phyloP scores from a whole-genome alignment of 2,113 vertebrate species.

The Casuarius casuarius region DNA sequence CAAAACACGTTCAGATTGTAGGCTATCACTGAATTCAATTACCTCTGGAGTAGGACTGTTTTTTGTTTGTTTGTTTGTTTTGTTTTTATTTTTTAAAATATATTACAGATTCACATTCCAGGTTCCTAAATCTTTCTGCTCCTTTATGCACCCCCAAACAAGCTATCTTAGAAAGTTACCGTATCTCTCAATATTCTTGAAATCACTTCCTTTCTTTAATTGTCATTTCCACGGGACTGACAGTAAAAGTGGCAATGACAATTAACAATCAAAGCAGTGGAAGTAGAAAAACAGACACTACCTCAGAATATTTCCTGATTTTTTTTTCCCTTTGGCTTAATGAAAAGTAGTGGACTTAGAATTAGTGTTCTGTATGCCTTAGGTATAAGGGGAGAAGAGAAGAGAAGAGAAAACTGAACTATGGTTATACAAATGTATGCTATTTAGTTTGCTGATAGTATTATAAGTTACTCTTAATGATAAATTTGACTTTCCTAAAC shows the following conservation, averaged over 20 bases:
- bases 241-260: neutral
- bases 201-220: neutral
- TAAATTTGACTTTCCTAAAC: slow-evolving; percentile 42
- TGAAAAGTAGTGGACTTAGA: neutral
- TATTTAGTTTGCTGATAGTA: neutral
- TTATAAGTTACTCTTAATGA: slow-evolving; percentile 23
- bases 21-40: neutral
- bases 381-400: neutral
- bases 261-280: neutral
- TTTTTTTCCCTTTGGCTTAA: neutral
- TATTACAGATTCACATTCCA: neutral
- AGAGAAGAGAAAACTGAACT: neutral
- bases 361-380: neutral
- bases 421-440: neutral
- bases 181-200: neutral
- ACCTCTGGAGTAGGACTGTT: neutral
- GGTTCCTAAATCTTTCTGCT: neutral
- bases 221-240: neutral
- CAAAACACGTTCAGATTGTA: neutral
- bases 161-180: neutral
- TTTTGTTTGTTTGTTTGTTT: neutral
- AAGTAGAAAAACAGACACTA: neutral
- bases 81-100: neutral
- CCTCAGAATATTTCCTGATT: neutral
- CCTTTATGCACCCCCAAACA: neutral